Evolutionary conservation across 2,797 vertebrate species (phyloP).

Genomic region (Lycodopsis pacificus): DNA sequence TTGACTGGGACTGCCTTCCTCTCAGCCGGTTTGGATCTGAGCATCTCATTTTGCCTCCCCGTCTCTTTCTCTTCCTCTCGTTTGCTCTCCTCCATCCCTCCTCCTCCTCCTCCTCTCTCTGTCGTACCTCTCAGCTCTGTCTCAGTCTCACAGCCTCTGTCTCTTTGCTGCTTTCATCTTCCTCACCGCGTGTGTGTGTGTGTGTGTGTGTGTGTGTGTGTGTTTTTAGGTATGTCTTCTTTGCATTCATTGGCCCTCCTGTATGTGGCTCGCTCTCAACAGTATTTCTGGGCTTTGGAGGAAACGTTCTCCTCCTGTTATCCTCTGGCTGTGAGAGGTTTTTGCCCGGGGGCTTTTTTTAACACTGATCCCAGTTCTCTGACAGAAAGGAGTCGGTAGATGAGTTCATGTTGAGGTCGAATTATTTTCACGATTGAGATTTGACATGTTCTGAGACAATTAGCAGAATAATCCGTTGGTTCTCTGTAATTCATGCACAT

Average conservation of each 20-base stretch:
- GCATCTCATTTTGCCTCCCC: conserved; percentile 49
- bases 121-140: conserved; percentile 36
- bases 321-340: conserved; percentile 51
- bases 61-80: conserved; percentile 23
- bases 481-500: conserved; percentile 24
- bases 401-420: conserved; percentile 15
- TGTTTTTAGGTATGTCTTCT: conserved; percentile 63
- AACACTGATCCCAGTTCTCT: conserved; percentile 43
- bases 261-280: conserved; percentile 46
- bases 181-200: conserved; percentile 49
- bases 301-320: conserved; percentile 59
- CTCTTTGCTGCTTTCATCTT: conserved; percentile 62
- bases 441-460: conserved; percentile 48
- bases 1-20: conserved; percentile 41
- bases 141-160: conserved; percentile 28
- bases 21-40: conserved; percentile 47
- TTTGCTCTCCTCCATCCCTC: conserved; percentile 17
- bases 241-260: conserved; percentile 67
- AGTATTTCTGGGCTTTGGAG: conserved; percentile 36
- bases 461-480: neutral
- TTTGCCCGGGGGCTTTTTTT: conserved; percentile 51
- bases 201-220: conserved; percentile 48
- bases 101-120: conserved; percentile 18
- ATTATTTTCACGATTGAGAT: conserved; percentile 19
- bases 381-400: conserved; percentile 21